Percentiles rank a stretch among this genome's conserved stretches.
These are phyloP conservation scores for Ploceus nigricollis DNA, from an alignment of 2,113 vertebrate genomes.

Conservation along the genomic window DNA sequence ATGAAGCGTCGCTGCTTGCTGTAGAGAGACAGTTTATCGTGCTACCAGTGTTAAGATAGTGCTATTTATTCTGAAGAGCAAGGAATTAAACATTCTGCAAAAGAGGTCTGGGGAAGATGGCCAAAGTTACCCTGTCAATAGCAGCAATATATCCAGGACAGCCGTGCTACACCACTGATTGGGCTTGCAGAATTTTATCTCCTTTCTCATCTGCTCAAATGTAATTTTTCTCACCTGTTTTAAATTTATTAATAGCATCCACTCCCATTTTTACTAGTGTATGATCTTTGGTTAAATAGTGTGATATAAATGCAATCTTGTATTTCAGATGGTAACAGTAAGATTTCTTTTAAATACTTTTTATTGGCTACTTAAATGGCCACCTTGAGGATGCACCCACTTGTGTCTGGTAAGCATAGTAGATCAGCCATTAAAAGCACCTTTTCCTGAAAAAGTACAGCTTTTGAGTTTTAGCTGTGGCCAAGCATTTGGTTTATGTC, in stretches of 20 bases:
- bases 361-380: background rate
- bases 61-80: background rate
- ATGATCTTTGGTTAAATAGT: background rate
- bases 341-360: background rate
- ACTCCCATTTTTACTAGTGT: background rate
- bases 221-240: background rate
- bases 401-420: background rate
- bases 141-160: background rate
- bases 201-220: background rate
- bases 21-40: background rate
- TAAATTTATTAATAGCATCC: background rate
- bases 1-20: background rate
- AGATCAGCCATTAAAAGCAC: background rate
- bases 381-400: background rate
- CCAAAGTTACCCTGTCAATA: background rate
- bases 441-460: background rate
- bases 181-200: background rate
- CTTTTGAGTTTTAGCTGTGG: background rate
- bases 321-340: background rate
- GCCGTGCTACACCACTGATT: rapidly evolving
- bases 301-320: background rate
- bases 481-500: background rate
- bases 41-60: background rate
- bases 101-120: background rate
- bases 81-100: background rate